Percentiles rank a stretch among this genome's conserved stretches.
These are phyloP conservation scores for Zoroaster sp. DNA, from an alignment of 53 echinoderm and acorn worm species.

Conservation along the genomic window DNA sequence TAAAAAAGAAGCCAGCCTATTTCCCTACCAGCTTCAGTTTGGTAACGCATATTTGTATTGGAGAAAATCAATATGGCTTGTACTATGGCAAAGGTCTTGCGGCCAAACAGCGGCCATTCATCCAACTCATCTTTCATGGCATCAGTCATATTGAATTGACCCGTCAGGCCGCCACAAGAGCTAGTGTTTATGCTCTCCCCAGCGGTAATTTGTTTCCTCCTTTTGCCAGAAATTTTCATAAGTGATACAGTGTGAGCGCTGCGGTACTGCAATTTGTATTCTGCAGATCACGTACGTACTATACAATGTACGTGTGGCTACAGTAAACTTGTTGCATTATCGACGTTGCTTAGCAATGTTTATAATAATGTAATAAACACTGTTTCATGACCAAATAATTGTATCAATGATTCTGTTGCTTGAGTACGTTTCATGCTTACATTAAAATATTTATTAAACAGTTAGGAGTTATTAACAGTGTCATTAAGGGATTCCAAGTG, in stretches of 20 bases:
- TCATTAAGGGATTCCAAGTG: no score
- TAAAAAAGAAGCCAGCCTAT: no score
- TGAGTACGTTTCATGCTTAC: no score
- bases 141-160: background rate
- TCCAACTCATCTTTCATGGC: background rate
- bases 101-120: no score
- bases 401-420: no score
- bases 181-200: background rate
- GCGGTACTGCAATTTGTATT: background rate
- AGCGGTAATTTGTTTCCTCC: background rate
- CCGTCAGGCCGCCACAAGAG: background rate
- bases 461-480: no score
- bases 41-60: no score
- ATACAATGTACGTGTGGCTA: background rate
- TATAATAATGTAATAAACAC: background rate
- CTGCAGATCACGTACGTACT: background rate
- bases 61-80: no score
- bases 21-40: no score
- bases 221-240: background rate
- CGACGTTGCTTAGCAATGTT: background rate
- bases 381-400: no score
- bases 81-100: no score
- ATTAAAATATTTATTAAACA: no score
- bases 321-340: background rate
- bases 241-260: background rate